Evolutionary conservation across 2,113 vertebrate species (phyloP).

Genomic region (Anthoscopus minutus): DNA sequence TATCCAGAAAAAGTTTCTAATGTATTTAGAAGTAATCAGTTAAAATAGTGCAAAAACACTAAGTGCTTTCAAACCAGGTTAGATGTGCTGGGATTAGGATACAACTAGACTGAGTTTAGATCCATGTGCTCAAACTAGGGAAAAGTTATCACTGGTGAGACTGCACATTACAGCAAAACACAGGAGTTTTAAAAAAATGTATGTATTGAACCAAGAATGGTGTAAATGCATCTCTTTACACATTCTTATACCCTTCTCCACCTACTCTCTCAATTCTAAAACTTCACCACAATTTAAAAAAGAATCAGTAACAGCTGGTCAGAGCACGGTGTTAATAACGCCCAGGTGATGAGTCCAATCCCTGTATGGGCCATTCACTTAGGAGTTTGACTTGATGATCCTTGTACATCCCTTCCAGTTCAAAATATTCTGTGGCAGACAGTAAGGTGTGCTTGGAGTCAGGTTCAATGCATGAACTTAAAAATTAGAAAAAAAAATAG

Average conservation of each 20-base stretch:
- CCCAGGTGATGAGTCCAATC: background rate
- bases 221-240: background rate
- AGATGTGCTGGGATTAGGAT: background rate
- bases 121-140: background rate
- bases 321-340: background rate
- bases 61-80: background rate
- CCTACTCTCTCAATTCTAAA: background rate
- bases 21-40: background rate
- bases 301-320: background rate
- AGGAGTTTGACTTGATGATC: accelerated
- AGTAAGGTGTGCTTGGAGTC: background rate
- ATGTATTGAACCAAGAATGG: background rate
- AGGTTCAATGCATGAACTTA: background rate
- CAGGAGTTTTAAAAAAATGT: background rate
- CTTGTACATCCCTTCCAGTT: background rate
- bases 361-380: background rate
- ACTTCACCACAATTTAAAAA: background rate
- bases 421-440: background rate
- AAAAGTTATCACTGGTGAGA: background rate
- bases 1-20: background rate
- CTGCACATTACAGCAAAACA: background rate
- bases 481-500: background rate
- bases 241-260: background rate
- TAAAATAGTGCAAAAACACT: background rate
- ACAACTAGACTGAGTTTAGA: background rate